A percentile compares a stretch with the other conserved stretches of the same genome.
Conservation (phyloP, 2,113 vertebrate genomes). For the Malurus cyaneus region DNA sequence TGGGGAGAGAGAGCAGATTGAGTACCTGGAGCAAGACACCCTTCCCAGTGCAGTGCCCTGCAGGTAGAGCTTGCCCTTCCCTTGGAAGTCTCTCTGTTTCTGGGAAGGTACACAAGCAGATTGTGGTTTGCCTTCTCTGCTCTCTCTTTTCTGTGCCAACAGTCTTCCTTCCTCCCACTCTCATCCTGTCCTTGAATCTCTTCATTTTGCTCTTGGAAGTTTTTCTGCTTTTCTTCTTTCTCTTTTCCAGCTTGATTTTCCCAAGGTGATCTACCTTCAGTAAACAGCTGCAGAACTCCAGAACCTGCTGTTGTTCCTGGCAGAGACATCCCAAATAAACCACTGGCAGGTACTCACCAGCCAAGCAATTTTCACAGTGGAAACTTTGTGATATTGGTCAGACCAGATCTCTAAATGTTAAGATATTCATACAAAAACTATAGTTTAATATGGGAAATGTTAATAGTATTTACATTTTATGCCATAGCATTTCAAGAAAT, state of each 20-base stretch:
- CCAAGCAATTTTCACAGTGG: background rate
- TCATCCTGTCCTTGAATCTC: background rate
- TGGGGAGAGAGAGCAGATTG: background rate
- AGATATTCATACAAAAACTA: background rate
- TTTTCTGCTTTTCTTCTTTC: background rate
- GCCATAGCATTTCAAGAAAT: background rate
- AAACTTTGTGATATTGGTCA: background rate
- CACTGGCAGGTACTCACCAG: background rate
- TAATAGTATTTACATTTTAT: background rate
- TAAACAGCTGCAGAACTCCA: background rate
- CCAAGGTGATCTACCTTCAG: background rate
- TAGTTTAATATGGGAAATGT: background rate
- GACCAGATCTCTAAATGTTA: background rate
- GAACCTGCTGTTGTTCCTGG: background rate
- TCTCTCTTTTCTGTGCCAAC: background rate
- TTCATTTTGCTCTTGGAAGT: background rate
- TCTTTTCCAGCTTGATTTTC: background rate
- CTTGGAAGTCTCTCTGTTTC: background rate
- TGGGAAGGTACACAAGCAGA: background rate
- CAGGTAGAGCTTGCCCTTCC: background rate
- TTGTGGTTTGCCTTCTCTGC: background rate
- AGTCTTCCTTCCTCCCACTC: background rate
- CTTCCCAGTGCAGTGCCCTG: background rate
- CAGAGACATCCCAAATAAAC: background rate
- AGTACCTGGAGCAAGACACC: background rate